Base-by-base conservation (phyloP, 1,140 invertebrate genomes). In the Triops cancriformis region DNA sequence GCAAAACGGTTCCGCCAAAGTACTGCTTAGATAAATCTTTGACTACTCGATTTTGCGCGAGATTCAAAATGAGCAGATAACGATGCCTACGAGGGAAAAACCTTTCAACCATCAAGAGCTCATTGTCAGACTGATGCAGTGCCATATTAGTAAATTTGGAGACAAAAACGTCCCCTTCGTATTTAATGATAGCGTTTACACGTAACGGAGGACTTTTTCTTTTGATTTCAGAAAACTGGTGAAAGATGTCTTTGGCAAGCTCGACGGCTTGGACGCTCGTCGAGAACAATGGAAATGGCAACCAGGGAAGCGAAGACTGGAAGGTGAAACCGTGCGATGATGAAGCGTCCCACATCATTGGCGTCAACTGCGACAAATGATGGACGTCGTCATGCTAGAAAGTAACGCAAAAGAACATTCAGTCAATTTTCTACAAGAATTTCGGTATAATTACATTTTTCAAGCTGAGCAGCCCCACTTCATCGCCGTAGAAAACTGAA, bases 401-500 rank as follows among this genome's bases (percentile, higher is more conserved):
- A 77, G 64, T 18, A 23, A 72, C 31, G 23, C 73, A 27, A 79
- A 72, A 78, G 14, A 23, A 75, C 64, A 9, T 41, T 31, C 2
- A 37, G 7, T 37, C 14, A 64, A 26, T 11, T 28, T 23, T 12
- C 23, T 27, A 28, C 1, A 51, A 76, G 10, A 79, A 31, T 18
- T 64, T 74, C 28, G 77, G 81, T 78, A 82, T 81, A 77, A 82
- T 82, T 77, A 78, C 79, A 3, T 83, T 80, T 41, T 75, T 76
- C 10, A 76, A 76, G 27, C 81, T 78, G 26, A 76, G 26, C 11
- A 83, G 72, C 23, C 88, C 88, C 79, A 93, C 88, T 86, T 94
- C 93, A 83, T 94, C 92, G 7, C 92, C 92, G 82, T 94, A 94
- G 83, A 94, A 92, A 80, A 94, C 89, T 80, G 87, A 92, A 0